Base-by-base conservation (phyloP, 2,797 vertebrate genomes). In the Scomberomorus guttatus region DNA sequence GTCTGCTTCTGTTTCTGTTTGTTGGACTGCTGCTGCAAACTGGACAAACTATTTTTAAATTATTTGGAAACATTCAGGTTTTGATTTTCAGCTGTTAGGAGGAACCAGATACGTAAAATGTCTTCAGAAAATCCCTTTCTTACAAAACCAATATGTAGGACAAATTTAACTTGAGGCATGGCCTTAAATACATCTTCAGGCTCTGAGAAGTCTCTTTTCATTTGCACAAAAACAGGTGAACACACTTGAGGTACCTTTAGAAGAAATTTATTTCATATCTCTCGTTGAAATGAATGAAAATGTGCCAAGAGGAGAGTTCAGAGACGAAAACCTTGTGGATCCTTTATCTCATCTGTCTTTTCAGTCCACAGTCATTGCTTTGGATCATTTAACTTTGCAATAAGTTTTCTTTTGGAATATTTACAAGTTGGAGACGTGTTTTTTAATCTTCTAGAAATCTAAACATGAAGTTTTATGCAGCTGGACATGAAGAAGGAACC, bases 241-340 rank as follows among this genome's bases (percentile, higher is more conserved):
- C n/a, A 32, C 32, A 54, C 18, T 18, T 18, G 25, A 54, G n/a
- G 34, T 51, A 50, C 12, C 12, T 50, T 68, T 50, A 34, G 42
- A 15, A 3, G 48, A 37, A 66, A 54, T 20, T 34, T 2, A 25
- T 11, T 18, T 14, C 39, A 72, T 1, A 1, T 56, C 69, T 56
- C 56, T 34, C 4, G 6, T 57, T 42, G 20, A 18, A 39, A 15
- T 24, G 22, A 67, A 46, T 7, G 14, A 79, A 77, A 77, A 82
- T 46, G 84, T 86, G 82, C 87, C 87, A 89, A 82, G 79, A 71
- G 1, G 8, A 61, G 42, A 27, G 58, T 72, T 51, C 29, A n/a
- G 15, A 64, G 13, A 27, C 0, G 5, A n/a, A 48, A 34, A 22
- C 18, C n/a, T 27, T 1, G 5, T 10, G 12, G 8, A 39, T 37